These are phyloP conservation scores for Brachymystax lenok DNA, from an alignment of 2,797 vertebrate species.

Conservation along the genomic window DNA sequence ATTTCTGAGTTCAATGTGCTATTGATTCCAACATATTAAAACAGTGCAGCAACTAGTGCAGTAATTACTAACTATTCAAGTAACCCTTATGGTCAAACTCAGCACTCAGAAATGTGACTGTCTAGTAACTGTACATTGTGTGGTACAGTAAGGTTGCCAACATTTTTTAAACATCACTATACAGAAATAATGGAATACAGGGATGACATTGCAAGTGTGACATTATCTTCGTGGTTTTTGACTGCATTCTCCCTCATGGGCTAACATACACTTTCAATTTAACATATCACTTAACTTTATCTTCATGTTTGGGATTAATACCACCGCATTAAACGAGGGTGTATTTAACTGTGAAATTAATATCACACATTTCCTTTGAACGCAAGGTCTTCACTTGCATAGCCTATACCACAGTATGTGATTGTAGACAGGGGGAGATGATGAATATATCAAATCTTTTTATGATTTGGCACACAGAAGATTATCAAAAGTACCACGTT, in stretches of 20 bases:
- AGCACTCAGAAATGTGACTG: background rate
- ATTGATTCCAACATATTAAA: background rate
- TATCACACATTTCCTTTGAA: slow-evolving; percentile 2
- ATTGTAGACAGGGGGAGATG: background rate
- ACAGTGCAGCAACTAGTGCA: background rate
- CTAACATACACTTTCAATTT: slow-evolving; percentile 52
- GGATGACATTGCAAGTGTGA: slow-evolving; percentile 28
- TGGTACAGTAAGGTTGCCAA: background rate
- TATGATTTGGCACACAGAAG: background rate
- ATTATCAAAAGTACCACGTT: background rate
- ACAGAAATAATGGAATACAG: slow-evolving; percentile 41
- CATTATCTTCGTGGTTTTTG: slow-evolving; percentile 40
- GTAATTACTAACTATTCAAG: background rate
- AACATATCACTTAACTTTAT: slow-evolving; percentile 48
- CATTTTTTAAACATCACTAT: slow-evolving; percentile 31
- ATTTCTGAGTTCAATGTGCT: background rate
- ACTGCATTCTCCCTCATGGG: slow-evolving; percentile 34
- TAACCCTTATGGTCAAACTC: background rate
- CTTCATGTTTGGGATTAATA: slow-evolving; percentile 42
- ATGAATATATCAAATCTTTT: background rate
- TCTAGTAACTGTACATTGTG: background rate
- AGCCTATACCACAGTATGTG: background rate
- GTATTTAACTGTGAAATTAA: slow-evolving; percentile 65
- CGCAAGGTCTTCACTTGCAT: background rate
- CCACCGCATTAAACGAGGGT: slow-evolving; percentile 35